A percentile compares a stretch with the other conserved stretches of the same genome.
These are phyloP conservation scores for Argopecten irradians DNA, from an alignment of 1,140 invertebrate genomes.

Conservation along the genomic window DNA sequence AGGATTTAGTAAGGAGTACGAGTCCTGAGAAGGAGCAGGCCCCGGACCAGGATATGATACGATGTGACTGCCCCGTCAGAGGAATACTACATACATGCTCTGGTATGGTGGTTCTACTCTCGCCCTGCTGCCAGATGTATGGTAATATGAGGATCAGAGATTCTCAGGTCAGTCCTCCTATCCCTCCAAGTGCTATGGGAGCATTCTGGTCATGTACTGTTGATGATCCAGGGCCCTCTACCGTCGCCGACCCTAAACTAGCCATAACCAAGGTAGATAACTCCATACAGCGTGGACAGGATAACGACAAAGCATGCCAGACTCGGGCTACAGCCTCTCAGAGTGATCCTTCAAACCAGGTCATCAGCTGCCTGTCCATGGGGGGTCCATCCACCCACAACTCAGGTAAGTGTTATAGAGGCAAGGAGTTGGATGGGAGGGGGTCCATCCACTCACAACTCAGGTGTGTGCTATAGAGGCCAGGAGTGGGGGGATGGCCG, in stretches of 20 bases:
- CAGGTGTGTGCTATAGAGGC: too few relatives aligned
- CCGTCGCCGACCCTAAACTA: conserved; percentile 13
- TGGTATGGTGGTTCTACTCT: not conserved
- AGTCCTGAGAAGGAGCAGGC: not conserved
- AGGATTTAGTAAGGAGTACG: not conserved
- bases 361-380: conserved; percentile 19
- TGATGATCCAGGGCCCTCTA: conserved; percentile 9
- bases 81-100: not conserved
- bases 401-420: not conserved
- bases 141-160: conserved; percentile 1
- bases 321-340: not conserved
- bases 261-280: conserved; percentile 5
- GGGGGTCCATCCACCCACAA: not conserved
- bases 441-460: too few relatives aligned
- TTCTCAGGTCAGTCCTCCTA: not conserved
- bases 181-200: not conserved
- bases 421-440: too few relatives aligned
- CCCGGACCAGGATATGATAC: not conserved
- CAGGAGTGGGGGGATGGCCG: too few relatives aligned
- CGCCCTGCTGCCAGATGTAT: not conserved
- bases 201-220: not conserved
- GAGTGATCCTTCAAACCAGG: not conserved
- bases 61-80: not conserved
- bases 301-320: not conserved
- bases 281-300: not conserved